These are phyloP conservation scores for Drosophila vallismaia DNA, from an alignment of 2,888 invertebrate genomes.

Conservation along the genomic window DNA sequence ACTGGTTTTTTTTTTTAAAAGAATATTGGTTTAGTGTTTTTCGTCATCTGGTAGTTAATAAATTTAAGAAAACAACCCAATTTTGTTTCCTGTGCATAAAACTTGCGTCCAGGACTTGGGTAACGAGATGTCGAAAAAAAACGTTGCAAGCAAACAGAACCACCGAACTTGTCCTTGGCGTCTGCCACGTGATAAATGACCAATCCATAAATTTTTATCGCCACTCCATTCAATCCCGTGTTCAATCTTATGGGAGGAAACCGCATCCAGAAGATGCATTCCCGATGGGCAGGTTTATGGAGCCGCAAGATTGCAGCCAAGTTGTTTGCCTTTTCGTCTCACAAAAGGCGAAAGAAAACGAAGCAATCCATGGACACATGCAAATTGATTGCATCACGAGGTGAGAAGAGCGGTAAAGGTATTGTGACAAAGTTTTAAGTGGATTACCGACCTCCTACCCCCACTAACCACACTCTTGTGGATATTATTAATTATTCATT, in stretches of 20 bases:
- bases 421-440: not conserved
- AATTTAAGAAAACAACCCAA: not conserved
- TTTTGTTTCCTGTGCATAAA: not conserved
- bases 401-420: conserved; percentile 15
- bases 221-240: conserved; percentile 66
- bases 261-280: conserved; percentile 7
- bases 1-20: no score
- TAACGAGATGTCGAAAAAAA: conserved; percentile 1
- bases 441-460: not conserved
- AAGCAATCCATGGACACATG: conserved; percentile 26
- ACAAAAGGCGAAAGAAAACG: not conserved
- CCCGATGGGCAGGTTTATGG: conserved; percentile 63
- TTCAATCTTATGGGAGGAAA: conserved; percentile 54
- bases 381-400: conserved; percentile 64
- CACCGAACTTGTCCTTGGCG: conserved; percentile 5
- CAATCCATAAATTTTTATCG: conserved; percentile 74
- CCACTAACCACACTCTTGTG: not conserved
- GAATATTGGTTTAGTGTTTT: no score
- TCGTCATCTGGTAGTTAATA: not conserved
- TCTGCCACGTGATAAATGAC: conserved; percentile 66
- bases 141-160: not conserved
- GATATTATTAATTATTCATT: not conserved
- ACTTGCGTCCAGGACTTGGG: not conserved
- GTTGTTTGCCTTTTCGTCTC: conserved; percentile 29
- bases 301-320: conserved; percentile 45